Evolutionary conservation across 2,888 invertebrate species (phyloP).

Genomic region (Lepidocyrtinus sp.): DNA sequence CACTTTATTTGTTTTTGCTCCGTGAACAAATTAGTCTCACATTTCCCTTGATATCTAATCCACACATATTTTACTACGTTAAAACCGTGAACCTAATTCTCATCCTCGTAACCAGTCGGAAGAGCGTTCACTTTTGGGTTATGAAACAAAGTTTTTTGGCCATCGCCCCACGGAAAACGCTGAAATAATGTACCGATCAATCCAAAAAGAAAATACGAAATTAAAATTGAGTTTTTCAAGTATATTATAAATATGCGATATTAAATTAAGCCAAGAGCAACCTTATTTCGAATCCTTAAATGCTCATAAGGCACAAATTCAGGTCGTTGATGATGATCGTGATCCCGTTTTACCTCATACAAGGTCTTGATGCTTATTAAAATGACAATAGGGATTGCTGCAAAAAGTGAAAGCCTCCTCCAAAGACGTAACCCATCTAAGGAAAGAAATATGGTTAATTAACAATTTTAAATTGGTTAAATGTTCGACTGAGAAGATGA

Average conservation of each 20-base stretch:
- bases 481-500: too few species aligned
- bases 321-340: slow-evolving; percentile 48
- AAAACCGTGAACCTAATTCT: too few species aligned
- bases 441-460: too few species aligned
- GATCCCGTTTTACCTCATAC: slow-evolving; percentile 38
- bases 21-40: too few species aligned
- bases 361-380: slow-evolving; percentile 43
- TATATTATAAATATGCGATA: too few species aligned
- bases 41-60: too few species aligned
- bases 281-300: slow-evolving; percentile 60
- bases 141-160: slow-evolving; percentile 52
- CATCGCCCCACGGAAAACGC: slow-evolving; percentile 64
- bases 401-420: slow-evolving; percentile 51
- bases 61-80: too few species aligned
- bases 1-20: too few species aligned
- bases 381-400: slow-evolving; percentile 53
- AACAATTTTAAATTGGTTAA: too few species aligned
- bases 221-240: too few species aligned
- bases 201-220: too few species aligned
- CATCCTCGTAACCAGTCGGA: slow-evolving; percentile 54
- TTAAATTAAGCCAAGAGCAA: too few species aligned
- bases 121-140: slow-evolving; percentile 50
- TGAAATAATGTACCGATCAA: slow-evolving; percentile 12
- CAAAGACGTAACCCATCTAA: slow-evolving; percentile 40
- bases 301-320: slow-evolving; percentile 55